phyloP scores from a whole-genome alignment of 2,888 invertebrate genomes.

The Exephanes ischioxanthus region DNA sequence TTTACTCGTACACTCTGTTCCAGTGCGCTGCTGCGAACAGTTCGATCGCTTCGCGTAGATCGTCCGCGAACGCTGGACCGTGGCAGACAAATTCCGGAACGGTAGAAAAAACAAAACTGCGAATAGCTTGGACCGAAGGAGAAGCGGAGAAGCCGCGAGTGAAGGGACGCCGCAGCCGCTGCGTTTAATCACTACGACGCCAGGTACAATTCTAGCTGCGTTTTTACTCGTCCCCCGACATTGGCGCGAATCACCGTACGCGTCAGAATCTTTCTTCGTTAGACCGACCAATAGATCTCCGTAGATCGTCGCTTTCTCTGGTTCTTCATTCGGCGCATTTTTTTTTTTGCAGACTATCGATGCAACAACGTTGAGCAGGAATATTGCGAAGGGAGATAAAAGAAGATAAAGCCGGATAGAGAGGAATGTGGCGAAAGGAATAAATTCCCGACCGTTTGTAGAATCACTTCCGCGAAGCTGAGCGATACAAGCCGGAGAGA shows the following conservation, averaged over 20 bases:
- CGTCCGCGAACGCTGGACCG: not conserved
- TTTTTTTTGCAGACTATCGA: not conserved
- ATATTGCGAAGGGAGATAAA: not conserved
- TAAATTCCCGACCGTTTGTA: not conserved
- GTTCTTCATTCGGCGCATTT: not conserved
- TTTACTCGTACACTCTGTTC: not conserved
- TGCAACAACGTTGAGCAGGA: not conserved
- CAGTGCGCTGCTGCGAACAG: not conserved
- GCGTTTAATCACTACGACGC: slow-evolving; percentile 42
- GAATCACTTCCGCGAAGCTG: slow-evolving; percentile 17
- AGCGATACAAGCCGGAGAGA: slow-evolving; percentile 9
- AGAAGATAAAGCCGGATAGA: not conserved
- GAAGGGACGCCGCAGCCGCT: slow-evolving; percentile 58
- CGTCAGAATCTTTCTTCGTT: not conserved
- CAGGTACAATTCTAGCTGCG: slow-evolving; percentile 17
- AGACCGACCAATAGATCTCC: not conserved
- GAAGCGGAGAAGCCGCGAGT: slow-evolving; percentile 49
- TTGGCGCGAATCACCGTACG: not conserved
- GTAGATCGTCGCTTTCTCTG: not conserved
- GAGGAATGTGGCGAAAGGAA: slow-evolving; percentile 1
- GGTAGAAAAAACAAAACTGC: not conserved
- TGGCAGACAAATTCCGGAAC: not conserved
- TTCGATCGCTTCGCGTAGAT: not conserved
- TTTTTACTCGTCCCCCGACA: not conserved
- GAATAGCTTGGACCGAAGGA: not conserved